Conservation (phyloP, 2,113 vertebrate genomes). For the Perca fluviatilis region DNA sequence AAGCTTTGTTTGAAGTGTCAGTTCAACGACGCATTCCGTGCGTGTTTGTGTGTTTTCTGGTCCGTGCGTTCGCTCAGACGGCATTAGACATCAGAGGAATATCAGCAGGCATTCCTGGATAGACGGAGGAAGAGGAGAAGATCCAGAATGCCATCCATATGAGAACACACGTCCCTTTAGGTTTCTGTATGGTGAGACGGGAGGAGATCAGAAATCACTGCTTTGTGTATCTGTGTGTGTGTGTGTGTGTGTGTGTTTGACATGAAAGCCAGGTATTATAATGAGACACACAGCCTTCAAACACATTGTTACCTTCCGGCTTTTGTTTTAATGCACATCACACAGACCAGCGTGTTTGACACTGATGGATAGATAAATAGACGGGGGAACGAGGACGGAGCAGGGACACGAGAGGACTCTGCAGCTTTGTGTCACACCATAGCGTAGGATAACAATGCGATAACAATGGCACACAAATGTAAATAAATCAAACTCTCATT, state of each 20-base stretch:
- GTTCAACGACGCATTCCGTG: constrained; percentile 55
- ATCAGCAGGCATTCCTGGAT: constrained; percentile 74
- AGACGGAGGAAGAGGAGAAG: constrained; percentile 47
- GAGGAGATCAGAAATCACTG: constrained; percentile 33
- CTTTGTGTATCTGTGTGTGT: constrained; percentile 37
- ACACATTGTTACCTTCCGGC: constrained; percentile 45
- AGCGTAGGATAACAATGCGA: neutral
- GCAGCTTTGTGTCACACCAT: constrained; percentile 26
- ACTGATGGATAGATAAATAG: constrained; percentile 71
- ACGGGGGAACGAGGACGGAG: constrained; percentile 34
- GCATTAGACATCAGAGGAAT: constrained; percentile 71
- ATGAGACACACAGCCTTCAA: constrained; percentile 64
- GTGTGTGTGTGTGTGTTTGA: constrained; percentile 37
- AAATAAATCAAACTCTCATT: constrained; percentile 40
- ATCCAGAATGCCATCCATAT: constrained; percentile 40
- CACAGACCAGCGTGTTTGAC: constrained; percentile 45
- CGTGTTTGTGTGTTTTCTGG: constrained; percentile 44
- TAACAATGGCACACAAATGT: constrained; percentile 5
- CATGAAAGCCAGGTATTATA: constrained; percentile 55
- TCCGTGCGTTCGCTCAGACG: constrained; percentile 59
- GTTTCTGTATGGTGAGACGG: constrained; percentile 16
- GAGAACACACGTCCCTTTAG: constrained; percentile 50
- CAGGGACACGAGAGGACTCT: constrained; percentile 27
- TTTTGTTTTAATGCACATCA: constrained; percentile 67
- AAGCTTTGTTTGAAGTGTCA: constrained; percentile 84